Evolutionary conservation across 2,888 invertebrate species (phyloP).

Genomic region (Entomobrya multifasciata): DNA sequence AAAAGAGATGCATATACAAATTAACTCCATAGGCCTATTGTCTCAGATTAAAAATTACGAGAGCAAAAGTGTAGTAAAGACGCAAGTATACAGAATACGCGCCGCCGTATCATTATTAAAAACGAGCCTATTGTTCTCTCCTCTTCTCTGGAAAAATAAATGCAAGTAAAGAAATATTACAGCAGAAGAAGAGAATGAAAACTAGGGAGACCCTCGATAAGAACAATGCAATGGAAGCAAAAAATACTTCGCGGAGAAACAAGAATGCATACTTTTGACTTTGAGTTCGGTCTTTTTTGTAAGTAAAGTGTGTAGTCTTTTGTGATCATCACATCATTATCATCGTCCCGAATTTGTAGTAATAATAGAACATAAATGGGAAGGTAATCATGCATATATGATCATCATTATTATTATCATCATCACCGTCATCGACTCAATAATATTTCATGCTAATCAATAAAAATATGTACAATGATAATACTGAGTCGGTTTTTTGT

Average conservation of each 20-base stretch:
- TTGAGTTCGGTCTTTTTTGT: too few relatives aligned
- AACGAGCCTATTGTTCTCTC: slow-evolving; percentile 2
- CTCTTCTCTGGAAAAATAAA: background rate
- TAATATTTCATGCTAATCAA: slow-evolving; percentile 2
- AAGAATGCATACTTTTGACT: too few relatives aligned
- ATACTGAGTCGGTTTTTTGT: too few relatives aligned
- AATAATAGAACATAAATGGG: background rate
- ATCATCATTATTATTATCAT: background rate
- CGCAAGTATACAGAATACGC: too few relatives aligned
- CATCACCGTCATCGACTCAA: background rate
- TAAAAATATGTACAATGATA: background rate
- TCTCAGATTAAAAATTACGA: background rate
- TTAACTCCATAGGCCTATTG: too few relatives aligned
- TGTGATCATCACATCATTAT: background rate
- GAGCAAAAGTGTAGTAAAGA: too few relatives aligned
- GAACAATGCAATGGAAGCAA: too few relatives aligned
- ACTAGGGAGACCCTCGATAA: background rate
- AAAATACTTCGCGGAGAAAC: too few relatives aligned
- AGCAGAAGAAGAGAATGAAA: background rate
- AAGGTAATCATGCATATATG: slow-evolving; percentile 4
- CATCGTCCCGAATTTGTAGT: background rate
- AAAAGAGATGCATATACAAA: too few relatives aligned
- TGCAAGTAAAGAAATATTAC: too few relatives aligned
- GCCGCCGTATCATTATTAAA: too few relatives aligned
- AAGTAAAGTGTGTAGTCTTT: background rate